A percentile compares a stretch with the other conserved stretches of the same genome.
phyloP scores from a whole-genome alignment of 2,888 invertebrate genomes.

The Stomorhina lunata region DNA sequence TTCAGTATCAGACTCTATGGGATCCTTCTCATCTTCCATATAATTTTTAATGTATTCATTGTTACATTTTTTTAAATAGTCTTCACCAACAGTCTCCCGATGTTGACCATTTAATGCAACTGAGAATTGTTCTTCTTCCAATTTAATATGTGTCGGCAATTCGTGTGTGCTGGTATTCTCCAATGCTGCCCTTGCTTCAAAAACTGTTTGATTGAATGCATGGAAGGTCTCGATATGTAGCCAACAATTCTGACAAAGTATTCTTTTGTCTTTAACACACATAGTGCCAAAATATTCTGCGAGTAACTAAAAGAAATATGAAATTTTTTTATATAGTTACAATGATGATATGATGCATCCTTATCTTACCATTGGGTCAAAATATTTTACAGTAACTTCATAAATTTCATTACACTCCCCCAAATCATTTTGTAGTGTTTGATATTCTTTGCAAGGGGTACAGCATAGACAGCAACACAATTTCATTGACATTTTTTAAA shows the following conservation, averaged over 20 bases:
- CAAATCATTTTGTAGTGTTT: constrained; percentile 26
- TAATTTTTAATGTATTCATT: background rate
- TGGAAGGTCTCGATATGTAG: constrained; percentile 41
- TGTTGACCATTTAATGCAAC: background rate
- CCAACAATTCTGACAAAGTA: constrained; percentile 51
- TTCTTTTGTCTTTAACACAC: background rate
- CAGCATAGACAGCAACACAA: constrained; percentile 40
- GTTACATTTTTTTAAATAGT: background rate
- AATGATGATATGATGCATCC: background rate
- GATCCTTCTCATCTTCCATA: background rate
- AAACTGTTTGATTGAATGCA: constrained; percentile 29
- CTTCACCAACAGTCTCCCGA: background rate
- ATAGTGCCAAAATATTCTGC: background rate
- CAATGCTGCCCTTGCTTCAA: constrained; percentile 6
- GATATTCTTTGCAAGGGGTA: background rate
- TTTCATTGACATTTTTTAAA: constrained; percentile 30
- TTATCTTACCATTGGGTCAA: constrained; percentile 49
- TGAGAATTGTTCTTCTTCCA: background rate
- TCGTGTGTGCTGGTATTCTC: background rate
- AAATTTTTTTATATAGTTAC: background rate
- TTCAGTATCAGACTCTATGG: background rate
- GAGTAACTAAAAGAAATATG: constrained; percentile 13
- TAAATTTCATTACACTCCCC: constrained; percentile 44
- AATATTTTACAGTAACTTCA: constrained; percentile 47
- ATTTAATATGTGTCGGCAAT: background rate